Evolutionary conservation across 35 echinoderm and acorn worm species (phyloP).

Genomic region (Apostichopus japonicus): DNA sequence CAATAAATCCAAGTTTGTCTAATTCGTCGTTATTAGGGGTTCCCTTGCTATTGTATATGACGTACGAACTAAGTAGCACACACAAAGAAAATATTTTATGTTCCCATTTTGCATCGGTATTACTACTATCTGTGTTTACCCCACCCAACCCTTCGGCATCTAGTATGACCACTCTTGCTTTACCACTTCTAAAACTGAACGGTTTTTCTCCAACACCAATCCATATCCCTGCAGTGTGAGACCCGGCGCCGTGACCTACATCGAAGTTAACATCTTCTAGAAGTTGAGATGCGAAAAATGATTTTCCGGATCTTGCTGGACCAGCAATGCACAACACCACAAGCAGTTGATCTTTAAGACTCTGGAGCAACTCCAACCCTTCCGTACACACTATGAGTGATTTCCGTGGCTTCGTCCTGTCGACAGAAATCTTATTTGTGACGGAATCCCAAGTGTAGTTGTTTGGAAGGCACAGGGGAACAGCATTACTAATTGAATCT

Average conservation of each 20-base stretch:
- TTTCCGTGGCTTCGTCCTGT: background rate
- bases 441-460: background rate
- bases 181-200: background rate
- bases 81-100: constrained; percentile 15
- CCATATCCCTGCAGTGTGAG: constrained; percentile 31
- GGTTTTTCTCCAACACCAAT: background rate
- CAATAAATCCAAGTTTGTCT: constrained; percentile 33
- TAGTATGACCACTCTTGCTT: background rate
- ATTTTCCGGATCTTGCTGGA: constrained; percentile 14
- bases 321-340: constrained; percentile 2
- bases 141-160: constrained; percentile 20
- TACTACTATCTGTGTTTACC: background rate
- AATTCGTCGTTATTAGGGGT: background rate
- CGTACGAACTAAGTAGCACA: background rate
- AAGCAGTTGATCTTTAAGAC: background rate
- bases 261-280: background rate
- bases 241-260: background rate
- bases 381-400: background rate
- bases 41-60: constrained; percentile 1
- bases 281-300: constrained; percentile 1
- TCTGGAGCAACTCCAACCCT: background rate
- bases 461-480: background rate
- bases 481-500: background rate
- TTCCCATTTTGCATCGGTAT: background rate
- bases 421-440: background rate